Base-by-base conservation (phyloP, 2,797 vertebrate species). In the Hipposideros larvatus region DNA sequence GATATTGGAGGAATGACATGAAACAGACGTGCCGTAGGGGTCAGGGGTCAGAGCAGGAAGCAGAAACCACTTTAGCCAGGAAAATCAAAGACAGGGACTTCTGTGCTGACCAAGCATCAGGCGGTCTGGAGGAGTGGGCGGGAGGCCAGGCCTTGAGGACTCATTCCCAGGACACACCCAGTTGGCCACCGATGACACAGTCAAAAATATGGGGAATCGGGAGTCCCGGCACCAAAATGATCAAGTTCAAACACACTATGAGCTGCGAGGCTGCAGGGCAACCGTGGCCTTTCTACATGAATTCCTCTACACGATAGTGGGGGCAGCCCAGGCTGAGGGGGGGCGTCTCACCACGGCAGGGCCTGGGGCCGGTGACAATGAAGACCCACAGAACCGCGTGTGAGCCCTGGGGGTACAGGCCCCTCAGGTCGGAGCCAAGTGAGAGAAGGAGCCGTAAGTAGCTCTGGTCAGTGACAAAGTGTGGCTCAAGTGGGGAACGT, bases 11-110 rank as follows among this genome's bases (percentile, higher is more conserved):
- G 41, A 78, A 74, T 51, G 48, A 93, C 24, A 84, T 48, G 59
- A 37, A 53, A 73, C 77, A 85, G 65, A 73, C 41, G 48, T 11
- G 26, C 77, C 66, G 0, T 55, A 43, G 48, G 59, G 61, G 41
- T 73, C 77, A 87, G 83, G 28, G 41, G n/a, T 94, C 83, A 14
- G 19, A 93, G 53, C 11, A 82, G 74, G 74, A 79, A 74, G 65
- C 57, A 84, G 63, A 89, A 87, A 16, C 37, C 73, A 48, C 8
- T 21, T 22, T 53, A 46, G 43, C 22, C 77, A 70, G 84, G 63
- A 73, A 82, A 37, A 48, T 21, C 55, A 65, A 82, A 90, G 34
- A 82, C 1, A 18, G 59, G n/a, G 46, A 91, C 61, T 24, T 63
- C 46, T 7, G 28, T 1, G 4, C 31, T 57, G 87, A 74, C 14